A percentile compares a stretch with the other conserved stretches of the same genome.
Conservation (phyloP, 1,140 invertebrate genomes). For the Xylocopa sonorina region DNA sequence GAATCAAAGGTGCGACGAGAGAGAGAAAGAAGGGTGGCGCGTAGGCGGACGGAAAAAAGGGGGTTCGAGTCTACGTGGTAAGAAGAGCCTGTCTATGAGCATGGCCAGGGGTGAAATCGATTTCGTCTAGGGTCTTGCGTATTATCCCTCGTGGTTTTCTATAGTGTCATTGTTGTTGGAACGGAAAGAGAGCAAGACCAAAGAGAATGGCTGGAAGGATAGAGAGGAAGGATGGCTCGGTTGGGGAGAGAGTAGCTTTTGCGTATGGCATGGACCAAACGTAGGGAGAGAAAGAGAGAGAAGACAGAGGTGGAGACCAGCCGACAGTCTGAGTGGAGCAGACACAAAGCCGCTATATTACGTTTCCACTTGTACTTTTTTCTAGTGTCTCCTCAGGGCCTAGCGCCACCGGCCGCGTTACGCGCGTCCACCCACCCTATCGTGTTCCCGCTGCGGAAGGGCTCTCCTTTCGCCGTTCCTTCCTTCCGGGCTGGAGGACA, state of each 20-base stretch:
- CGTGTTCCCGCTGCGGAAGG: slow-evolving; percentile 45
- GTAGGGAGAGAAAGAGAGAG: slow-evolving; percentile 1
- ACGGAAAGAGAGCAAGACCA: slow-evolving; percentile 26
- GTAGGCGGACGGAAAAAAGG: slow-evolving; percentile 26
- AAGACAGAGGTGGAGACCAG: slow-evolving; percentile 44
- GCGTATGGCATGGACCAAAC: slow-evolving; percentile 1
- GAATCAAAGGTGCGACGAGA: slow-evolving; percentile 77
- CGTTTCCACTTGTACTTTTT: slow-evolving; percentile 76
- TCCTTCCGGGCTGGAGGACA: not conserved
- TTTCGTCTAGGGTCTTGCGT: slow-evolving; percentile 73
- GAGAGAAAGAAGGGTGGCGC: not conserved
- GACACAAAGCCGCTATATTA: slow-evolving; percentile 77
- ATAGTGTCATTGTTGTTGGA: slow-evolving; percentile 78
- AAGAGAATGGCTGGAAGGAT: not conserved
- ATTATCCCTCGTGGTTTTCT: slow-evolving; percentile 73
- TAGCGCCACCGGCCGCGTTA: slow-evolving; percentile 34
- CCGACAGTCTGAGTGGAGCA: slow-evolving; percentile 67
- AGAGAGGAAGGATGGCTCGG: not conserved
- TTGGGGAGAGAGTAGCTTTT: not conserved
- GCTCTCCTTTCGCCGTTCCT: slow-evolving; percentile 18
- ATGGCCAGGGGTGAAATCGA: slow-evolving; percentile 73
- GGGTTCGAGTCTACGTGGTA: slow-evolving; percentile 21
- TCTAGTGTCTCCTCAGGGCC: slow-evolving; percentile 62
- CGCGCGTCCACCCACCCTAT: slow-evolving; percentile 28
- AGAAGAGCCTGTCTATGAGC: slow-evolving; percentile 32